These are phyloP conservation scores for Netelia fuscicornis DNA, from an alignment of 2,888 invertebrate species.

Conservation along the genomic window DNA sequence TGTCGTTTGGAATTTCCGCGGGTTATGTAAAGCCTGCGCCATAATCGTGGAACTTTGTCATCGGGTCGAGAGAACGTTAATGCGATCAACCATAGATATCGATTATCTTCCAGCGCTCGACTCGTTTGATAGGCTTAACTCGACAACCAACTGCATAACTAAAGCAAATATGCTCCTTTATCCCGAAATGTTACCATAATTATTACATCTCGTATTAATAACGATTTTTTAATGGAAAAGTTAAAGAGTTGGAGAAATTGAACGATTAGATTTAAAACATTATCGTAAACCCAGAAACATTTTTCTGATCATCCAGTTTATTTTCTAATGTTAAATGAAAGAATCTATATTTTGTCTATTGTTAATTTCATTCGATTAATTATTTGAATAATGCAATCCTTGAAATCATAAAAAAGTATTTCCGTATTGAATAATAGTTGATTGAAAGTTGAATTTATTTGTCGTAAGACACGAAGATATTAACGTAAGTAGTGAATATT, in stretches of 20 bases:
- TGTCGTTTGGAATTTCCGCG: too few species aligned
- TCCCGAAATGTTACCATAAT: not conserved
- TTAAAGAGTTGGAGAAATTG: not conserved
- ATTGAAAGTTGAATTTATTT: too few species aligned
- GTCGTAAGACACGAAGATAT: too few species aligned
- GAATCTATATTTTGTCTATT: too few species aligned
- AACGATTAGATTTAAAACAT: not conserved
- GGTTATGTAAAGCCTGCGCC: not conserved
- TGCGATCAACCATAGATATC: slow-evolving; percentile 16
- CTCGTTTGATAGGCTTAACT: slow-evolving; percentile 1
- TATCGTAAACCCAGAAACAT: too few species aligned
- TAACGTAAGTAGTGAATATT: not conserved
- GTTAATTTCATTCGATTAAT: too few species aligned
- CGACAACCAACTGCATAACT: not conserved
- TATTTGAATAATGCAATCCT: too few species aligned
- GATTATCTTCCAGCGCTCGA: not conserved
- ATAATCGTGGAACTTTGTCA: slow-evolving; percentile 14
- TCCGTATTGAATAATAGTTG: too few species aligned
- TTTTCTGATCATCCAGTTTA: too few species aligned
- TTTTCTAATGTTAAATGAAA: too few species aligned
- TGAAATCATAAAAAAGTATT: too few species aligned
- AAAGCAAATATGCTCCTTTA: not conserved
- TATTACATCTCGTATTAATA: not conserved
- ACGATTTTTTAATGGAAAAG: not conserved
- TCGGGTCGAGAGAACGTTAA: slow-evolving; percentile 21